A percentile compares a stretch with the other conserved stretches of the same genome.
Evolutionary conservation across 2,888 invertebrate species (phyloP).

Genomic region (Chironomus tentans): DNA sequence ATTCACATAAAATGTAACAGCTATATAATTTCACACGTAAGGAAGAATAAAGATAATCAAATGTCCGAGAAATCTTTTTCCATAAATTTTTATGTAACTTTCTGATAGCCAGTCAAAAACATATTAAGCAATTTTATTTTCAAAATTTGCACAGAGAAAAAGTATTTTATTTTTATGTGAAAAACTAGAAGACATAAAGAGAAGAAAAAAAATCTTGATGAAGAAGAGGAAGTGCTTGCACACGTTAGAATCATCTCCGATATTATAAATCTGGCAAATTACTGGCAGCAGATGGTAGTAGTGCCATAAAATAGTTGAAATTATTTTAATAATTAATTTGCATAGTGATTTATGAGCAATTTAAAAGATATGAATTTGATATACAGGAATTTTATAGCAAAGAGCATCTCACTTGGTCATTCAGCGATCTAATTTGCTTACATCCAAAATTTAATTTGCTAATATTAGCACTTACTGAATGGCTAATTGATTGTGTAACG

Average conservation of each 20-base stretch:
- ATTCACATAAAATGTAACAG: no score
- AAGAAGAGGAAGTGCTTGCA: not conserved
- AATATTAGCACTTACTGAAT: constrained; percentile 11
- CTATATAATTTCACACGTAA: no score
- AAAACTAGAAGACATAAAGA: not conserved
- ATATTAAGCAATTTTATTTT: no score
- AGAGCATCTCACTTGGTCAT: no score
- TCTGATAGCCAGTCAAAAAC: no score
- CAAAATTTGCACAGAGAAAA: no score
- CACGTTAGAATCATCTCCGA: no score
- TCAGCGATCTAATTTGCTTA: not conserved
- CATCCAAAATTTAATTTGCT: not conserved
- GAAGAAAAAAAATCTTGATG: not conserved
- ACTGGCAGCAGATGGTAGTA: not conserved
- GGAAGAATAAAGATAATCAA: no score
- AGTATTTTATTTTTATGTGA: no score
- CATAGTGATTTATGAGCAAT: constrained; percentile 16
- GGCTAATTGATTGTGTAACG: constrained; percentile 22
- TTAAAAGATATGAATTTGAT: not conserved
- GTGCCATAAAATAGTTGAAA: not conserved
- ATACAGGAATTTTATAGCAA: not conserved
- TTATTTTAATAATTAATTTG: constrained; percentile 24
- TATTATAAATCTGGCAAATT: constrained; percentile 17
- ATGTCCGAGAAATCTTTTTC: no score
- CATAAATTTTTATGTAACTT: no score